Conservation (phyloP, 2,888 invertebrate species). For the Aporophyla lueneburgensis region DNA sequence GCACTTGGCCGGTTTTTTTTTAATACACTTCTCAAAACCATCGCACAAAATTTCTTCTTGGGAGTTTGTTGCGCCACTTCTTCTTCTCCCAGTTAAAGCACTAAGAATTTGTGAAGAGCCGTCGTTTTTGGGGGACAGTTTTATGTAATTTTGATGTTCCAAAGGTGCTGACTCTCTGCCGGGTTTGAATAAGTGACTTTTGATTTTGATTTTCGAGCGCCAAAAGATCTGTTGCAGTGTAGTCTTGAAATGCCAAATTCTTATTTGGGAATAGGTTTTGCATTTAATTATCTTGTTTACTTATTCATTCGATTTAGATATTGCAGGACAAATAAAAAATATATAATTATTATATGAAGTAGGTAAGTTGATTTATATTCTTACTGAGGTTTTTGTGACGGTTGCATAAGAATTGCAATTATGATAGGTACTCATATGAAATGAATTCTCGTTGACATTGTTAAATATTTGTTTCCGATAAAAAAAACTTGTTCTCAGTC, state of each 20-base stretch:
- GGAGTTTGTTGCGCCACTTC: no score
- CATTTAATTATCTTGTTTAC: slow-evolving; percentile 1
- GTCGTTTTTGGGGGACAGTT: no score
- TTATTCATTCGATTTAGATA: background rate
- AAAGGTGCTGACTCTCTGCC: no score
- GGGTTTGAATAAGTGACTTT: no score
- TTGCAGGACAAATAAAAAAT: slow-evolving; percentile 4
- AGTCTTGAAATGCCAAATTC: background rate
- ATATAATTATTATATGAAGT: background rate
- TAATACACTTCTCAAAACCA: background rate
- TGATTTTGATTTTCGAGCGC: no score
- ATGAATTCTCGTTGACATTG: slow-evolving; percentile 55
- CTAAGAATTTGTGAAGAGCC: no score
- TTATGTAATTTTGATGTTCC: no score
- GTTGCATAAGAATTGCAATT: slow-evolving; percentile 57
- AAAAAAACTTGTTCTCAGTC: slow-evolving; percentile 7
- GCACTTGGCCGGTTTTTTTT: no score
- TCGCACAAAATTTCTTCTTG: background rate
- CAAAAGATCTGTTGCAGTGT: background rate
- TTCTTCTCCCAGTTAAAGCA: no score
- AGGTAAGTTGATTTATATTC: slow-evolving; percentile 10
- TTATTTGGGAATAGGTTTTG: slow-evolving; percentile 14
- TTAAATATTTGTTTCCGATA: background rate
- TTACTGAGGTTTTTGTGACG: background rate
- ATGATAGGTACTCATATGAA: slow-evolving; percentile 51